Evolutionary conservation across 2,113 vertebrate species (phyloP), one percentile per base, ranked within the genome.

Genomic region (Myocastor coypus): DNA sequence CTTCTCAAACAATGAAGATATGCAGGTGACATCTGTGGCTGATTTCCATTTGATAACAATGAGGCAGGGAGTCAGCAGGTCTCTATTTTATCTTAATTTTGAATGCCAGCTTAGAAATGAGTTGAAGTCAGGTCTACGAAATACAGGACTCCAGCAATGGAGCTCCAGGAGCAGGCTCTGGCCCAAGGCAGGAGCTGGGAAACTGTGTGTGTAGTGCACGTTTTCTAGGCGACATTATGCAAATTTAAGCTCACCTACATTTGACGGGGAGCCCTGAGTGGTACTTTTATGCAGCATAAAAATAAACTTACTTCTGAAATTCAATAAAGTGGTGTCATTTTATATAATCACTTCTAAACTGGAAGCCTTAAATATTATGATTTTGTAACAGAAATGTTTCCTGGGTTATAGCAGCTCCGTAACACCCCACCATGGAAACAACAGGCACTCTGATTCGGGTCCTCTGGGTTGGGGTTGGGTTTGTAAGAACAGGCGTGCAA

Each of bases 161-260:
- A 71, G 57, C 2, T 1, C 32, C 83, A 26, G 50, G 37, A 32
- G 50, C 8, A 64, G 16, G 3, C 0, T 32, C 17, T 10, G 6
- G 42, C 17, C 69, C 14, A 6, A 0, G 12, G 30, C 2, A 85
- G 22, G 30, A 50, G 52, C 66, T 22, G 19, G 52, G 30, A 63
- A 11, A 57, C 2, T 16, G 22, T 19, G 0, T n/a, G 0, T n/a
- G n/a, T 1, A 20, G 7, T 9, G 0, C 7, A 20, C 4, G 17
- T 64, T 57, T 88, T 78, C 7, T 50, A 3, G 17, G 52, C 71
- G 13, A 34, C 20, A 11, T 16, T 26, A 32, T 8, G 7, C 30
- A 77, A 77, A 59, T 83, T 87, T 42, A 28, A 22, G 61, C 37
- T 77, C n/a, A 34, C 59, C 11, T 50, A 22, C 6, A 42, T 83